Evolutionary conservation across 92 coral and sea anemone genomes (phyloP), one percentile per base, ranked within the genome.

Genomic region (Blastomussa wellsi): DNA sequence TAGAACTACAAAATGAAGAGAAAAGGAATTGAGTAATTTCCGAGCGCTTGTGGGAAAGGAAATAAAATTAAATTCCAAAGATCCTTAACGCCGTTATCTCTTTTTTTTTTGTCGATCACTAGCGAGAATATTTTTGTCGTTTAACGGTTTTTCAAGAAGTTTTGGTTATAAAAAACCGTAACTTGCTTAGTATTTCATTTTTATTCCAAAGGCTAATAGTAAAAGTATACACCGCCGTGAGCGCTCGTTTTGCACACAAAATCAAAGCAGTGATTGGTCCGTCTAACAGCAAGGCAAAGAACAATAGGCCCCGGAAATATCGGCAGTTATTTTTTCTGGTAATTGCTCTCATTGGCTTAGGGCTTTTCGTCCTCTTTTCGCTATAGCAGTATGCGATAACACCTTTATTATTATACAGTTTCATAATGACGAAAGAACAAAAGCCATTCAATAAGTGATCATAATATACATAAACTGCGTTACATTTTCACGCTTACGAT

Each of bases 401-500:
- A n/a, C n/a, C n/a, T n/a, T n/a, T n/a, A n/a, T n/a, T n/a, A n/a
- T n/a, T n/a, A 12, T 15, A 51, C 57, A 51, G 19, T 17, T 57
- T 57, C 29, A 19, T 26, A 2, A 22, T 19, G 19, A 26, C 64
- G 7, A 57, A 9, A 57, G 64, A 57, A 57, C 38, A 37, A 16
- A 22, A 71, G 36, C 75, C 17, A 5, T 36, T 71, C 41, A 20
- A 48, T 47, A n/a, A 19, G 12, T 32, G 47, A 76, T 51, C 44
- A 3, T 3, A 7, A 49, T 55, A n/a, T n/a, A n/a, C 5, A 24
- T 24, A 10, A 35, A 53, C n/a, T 79, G 81, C 68, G 81, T 59
- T 78, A 57, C 82, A 29, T 33, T 77, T 78, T 33, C 44, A 73
- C 47, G 47, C 41, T 39, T 17, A 37, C 49, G 82, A 76, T 10